A percentile compares a stretch with the other conserved stretches of the same genome.
Conservation (phyloP, 2,888 invertebrate genomes). For the Halictus quadricinctus region DNA sequence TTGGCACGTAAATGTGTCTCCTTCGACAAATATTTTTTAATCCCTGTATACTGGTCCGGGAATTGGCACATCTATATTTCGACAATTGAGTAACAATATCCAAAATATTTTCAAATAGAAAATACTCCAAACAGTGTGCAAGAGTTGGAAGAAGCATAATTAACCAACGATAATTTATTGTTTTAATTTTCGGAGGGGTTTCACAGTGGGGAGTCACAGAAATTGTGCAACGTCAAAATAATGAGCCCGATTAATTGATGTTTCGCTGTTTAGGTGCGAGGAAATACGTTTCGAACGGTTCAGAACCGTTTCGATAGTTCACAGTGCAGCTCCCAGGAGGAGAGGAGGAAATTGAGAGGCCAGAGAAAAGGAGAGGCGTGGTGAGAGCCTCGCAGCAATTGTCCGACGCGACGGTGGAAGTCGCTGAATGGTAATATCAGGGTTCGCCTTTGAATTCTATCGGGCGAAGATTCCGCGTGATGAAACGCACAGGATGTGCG, state of each 20-base stretch:
- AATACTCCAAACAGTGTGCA: too few relatives aligned
- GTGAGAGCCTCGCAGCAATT: constrained; percentile 4
- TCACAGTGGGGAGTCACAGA: not conserved
- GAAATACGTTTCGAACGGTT: not conserved
- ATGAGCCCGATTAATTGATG: not conserved
- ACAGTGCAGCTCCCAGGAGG: not conserved
- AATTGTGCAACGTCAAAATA: not conserved
- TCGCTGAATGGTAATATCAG: constrained; percentile 38
- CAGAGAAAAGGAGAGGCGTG: constrained; percentile 40
- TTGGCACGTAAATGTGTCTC: too few relatives aligned
- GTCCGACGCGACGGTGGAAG: constrained; percentile 16
- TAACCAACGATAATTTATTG: too few relatives aligned
- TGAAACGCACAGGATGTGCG: constrained; percentile 50
- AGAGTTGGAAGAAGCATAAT: too few relatives aligned
- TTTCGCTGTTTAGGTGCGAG: not conserved
- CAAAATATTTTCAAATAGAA: too few relatives aligned
- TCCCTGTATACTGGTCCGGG: too few relatives aligned
- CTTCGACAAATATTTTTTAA: too few relatives aligned
- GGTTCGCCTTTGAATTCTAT: constrained; percentile 22
- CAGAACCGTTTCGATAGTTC: not conserved
- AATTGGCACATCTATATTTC: too few relatives aligned
- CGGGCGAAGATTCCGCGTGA: constrained; percentile 20
- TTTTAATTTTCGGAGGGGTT: too few relatives aligned
- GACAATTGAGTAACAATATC: too few relatives aligned
- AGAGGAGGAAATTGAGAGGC: not conserved